Conservation (phyloP, 2,797 vertebrate species). For the Oreochromis mossambicus region DNA sequence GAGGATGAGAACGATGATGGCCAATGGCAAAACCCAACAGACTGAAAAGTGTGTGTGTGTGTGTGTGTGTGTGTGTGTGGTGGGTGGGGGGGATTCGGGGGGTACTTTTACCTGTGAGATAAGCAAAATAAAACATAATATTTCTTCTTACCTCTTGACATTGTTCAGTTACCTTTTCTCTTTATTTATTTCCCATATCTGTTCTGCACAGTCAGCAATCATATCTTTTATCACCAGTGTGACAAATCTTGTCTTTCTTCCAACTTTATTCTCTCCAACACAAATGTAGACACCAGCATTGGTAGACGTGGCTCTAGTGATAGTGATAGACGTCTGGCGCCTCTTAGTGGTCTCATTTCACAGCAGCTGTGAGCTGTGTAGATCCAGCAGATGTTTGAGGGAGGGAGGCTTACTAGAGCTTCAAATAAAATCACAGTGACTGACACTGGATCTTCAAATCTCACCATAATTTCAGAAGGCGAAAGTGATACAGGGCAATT, state of each 20-base stretch:
- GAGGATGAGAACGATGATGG: background rate
- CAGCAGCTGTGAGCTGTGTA: background rate
- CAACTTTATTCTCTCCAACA: slow-evolving; percentile 62
- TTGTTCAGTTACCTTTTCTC: background rate
- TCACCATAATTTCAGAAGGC: slow-evolving; percentile 40
- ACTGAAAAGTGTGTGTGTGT: background rate
- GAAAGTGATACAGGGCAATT: slow-evolving; percentile 12
- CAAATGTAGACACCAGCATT: slow-evolving; percentile 57
- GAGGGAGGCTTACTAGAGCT: slow-evolving; percentile 1
- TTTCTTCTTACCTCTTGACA: background rate
- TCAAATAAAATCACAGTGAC: slow-evolving; percentile 20
- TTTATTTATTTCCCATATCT: background rate
- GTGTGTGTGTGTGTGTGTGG: background rate
- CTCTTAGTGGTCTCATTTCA: slow-evolving; percentile 4
- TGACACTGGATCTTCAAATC: slow-evolving; percentile 30
- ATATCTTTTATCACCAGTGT: slow-evolving; percentile 46
- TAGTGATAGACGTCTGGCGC: background rate
- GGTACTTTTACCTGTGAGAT: slow-evolving; percentile 22
- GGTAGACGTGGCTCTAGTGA: slow-evolving; percentile 59
- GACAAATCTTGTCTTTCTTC: slow-evolving; percentile 1
- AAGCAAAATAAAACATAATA: background rate
- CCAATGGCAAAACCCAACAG: rapidly evolving
- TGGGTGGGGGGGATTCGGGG: too few species aligned
- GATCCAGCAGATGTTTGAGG: slow-evolving; percentile 25
- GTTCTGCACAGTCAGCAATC: background rate